These are phyloP conservation scores for Apis florea DNA, from an alignment of 1,140 invertebrate genomes.

Conservation along the genomic window DNA sequence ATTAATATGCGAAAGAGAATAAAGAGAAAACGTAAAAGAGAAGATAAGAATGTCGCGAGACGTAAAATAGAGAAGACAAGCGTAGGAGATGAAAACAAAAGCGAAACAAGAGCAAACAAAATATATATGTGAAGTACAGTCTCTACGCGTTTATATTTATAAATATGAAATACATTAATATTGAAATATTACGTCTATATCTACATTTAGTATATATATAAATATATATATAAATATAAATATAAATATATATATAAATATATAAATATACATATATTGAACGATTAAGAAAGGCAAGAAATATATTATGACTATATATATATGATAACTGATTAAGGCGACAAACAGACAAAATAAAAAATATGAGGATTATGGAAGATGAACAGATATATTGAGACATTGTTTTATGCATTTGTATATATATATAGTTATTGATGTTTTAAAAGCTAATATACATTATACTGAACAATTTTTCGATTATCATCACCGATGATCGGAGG, in stretches of 20 bases:
- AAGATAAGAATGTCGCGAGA: not conserved
- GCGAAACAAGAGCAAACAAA: slow-evolving; percentile 63
- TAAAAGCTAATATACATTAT: slow-evolving; percentile 64
- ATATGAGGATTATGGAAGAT: slow-evolving; percentile 63
- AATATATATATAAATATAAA: slow-evolving; percentile 69
- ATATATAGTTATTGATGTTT: slow-evolving; percentile 68
- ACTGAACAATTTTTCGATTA: slow-evolving; percentile 59
- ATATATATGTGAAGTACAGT: slow-evolving; percentile 72
- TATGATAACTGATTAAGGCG: slow-evolving; percentile 59
- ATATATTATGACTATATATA: slow-evolving; percentile 62
- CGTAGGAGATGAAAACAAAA: slow-evolving; percentile 8
- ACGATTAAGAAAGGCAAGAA: slow-evolving; percentile 68
- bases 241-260: slow-evolving; percentile 70
- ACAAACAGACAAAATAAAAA: slow-evolving; percentile 61
- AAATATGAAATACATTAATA: slow-evolving; percentile 70
- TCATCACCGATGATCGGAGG: slow-evolving; percentile 49
- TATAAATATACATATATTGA: slow-evolving; percentile 75
- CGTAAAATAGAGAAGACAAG: not conserved
- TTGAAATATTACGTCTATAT: slow-evolving; percentile 74
- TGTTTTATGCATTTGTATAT: slow-evolving; percentile 69
- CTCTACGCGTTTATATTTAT: slow-evolving; percentile 77
- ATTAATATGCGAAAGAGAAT: not conserved
- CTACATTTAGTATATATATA: slow-evolving; percentile 71
- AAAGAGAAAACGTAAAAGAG: not conserved
- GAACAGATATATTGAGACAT: slow-evolving; percentile 66